Base-by-base conservation (phyloP, 2,888 invertebrate genomes). In the Platycheirus albimanus region DNA sequence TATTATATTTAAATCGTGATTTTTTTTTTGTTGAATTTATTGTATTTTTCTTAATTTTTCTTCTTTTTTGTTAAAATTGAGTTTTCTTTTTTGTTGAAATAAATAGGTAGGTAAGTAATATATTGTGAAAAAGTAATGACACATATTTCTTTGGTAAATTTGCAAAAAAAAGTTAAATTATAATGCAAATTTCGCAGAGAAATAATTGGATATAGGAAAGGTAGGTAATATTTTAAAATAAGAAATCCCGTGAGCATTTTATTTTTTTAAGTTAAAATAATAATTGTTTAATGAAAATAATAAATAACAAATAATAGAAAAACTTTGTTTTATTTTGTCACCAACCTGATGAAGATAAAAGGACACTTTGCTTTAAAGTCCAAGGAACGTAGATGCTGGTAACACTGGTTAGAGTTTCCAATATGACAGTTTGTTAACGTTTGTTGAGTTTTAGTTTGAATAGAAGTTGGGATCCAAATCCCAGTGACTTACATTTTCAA, bases 1-100 rank as follows among this genome's bases (percentile, higher is more conserved):
- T 58, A 72, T 74, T 74, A 72, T 63, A 11, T 52, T 83, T 78
- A 70, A 69, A 85, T 84, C 67, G 64, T 78, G 67, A 84, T 85
- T 71, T 78, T 63, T 45, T 28, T 38, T 54, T n/a, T n/a, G n/a
- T n/a, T n/a, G n/a, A n/a, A 54, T 52, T 24, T 33, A 24, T 64
- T 83, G 74, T 61, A 63, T 70, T 71, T 51, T 78, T 78, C 52
- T 58, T 83, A 78, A 61, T 66, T 70, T 58, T 71, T 64, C 36
- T 56, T 75, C 19, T 17, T 30, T 63, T 52, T 71, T 61, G 47
- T 33, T 13, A 45, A 64, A 49, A 56, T 41, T 52, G n/a, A 15
- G 24, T 38, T 30, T 52, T 24, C 13, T 20, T 36, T 24, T 24
- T 41, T 28, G 2, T 58, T n/a, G n/a, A n/a, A n/a, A n/a, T n/a